Percentiles rank a stretch among this genome's conserved stretches.
Conservation (phyloP, 2,797 vertebrate species). For the Lepilemur septentrionalis region DNA sequence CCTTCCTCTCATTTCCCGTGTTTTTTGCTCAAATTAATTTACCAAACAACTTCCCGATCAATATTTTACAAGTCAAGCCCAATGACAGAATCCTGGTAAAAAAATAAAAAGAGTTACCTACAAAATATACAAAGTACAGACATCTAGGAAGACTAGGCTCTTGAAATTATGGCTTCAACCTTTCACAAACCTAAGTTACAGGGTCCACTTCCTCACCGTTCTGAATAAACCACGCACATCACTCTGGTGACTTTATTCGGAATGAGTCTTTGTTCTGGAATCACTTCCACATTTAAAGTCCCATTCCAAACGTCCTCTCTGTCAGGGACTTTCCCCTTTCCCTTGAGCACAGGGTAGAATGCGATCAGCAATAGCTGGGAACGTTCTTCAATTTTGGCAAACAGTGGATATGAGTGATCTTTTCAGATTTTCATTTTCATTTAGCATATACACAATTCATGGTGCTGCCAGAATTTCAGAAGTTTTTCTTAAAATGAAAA, state of each 20-base stretch:
- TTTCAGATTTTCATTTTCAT: constrained; percentile 2
- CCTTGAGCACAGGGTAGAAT: neutral
- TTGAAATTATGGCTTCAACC: neutral
- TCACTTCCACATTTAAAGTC: neutral
- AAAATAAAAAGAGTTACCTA: neutral
- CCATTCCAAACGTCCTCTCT: neutral
- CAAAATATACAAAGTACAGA: neutral
- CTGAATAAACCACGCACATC: neutral
- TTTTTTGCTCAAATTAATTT: neutral
- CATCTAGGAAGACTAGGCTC: neutral
- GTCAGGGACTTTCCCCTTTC: neutral
- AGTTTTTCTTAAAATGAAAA: neutral
- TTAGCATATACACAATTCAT: neutral
- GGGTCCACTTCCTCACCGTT: neutral
- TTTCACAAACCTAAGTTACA: neutral
- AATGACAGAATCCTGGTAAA: neutral
- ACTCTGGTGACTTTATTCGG: neutral
- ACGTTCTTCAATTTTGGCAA: neutral
- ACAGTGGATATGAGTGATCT: neutral
- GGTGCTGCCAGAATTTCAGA: neutral
- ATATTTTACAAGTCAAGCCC: neutral
- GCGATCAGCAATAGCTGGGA: neutral
- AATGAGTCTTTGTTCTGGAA: neutral
- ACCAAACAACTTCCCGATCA: neutral
- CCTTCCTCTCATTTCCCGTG: neutral